Evolutionary conservation across 2,113 vertebrate species (phyloP), one percentile per base, ranked within the genome.

Genomic region (Serilophus lunatus): DNA sequence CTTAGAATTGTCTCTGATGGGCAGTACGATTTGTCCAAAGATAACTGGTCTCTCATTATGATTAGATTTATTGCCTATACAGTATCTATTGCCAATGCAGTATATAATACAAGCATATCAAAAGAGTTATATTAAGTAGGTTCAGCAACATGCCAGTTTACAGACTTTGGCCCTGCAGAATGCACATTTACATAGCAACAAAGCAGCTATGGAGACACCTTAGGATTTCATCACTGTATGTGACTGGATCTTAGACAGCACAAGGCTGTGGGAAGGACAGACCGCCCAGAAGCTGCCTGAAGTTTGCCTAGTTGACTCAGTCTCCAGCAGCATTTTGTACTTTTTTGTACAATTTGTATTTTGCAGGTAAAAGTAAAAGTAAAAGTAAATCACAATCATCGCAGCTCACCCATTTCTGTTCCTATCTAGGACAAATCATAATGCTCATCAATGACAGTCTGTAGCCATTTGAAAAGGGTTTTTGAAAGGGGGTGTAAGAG

Each of bases 101-200:
- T 65, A 9, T 28, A 19, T 13, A 44, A 44, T 51, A 28, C 7
- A 33, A 64, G 26, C 6, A 23, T 31, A 12, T 57, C 18, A 28
- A 44, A 57, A 57, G 12, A 2, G 4, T 50, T 57, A 44, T 28
- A 23, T 31, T 15, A 13, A 23, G 18, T 26, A 33, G 12, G 4
- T 50, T 57, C 7, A 5, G 2, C 18, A 22, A 44, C 6, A 1
- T 26, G 35, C 13, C 2, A 0, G 5, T 36, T 57, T 36, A 19
- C 5, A 36, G 26, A 11, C 26, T 74, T 33, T 23, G 14, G 18
- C 26, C 10, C 33, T 59, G 18, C 10, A 59, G 38, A 60, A 38
- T 45, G 33, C 23, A 60, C 7, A 38, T 38, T 38, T 45, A 6
- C 17, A 66, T 53, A 29, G 13, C 12, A 45, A 3, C 5, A 74